Percentiles rank a stretch among this genome's conserved stretches.
phyloP scores from a whole-genome alignment of 2,113 vertebrate species.

The Corythaeola cristata region DNA sequence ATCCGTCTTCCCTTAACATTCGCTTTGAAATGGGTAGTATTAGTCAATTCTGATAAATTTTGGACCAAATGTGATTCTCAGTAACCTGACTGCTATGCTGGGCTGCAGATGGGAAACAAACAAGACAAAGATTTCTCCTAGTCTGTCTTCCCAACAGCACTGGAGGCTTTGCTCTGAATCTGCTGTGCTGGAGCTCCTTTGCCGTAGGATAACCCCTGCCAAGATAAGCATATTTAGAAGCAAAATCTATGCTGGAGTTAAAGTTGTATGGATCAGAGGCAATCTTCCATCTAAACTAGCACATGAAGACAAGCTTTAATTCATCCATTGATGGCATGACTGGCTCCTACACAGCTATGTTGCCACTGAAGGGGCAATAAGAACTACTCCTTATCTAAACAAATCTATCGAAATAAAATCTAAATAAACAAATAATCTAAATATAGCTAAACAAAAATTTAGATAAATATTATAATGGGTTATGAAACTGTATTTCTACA shows the following conservation, averaged over 20 bases:
- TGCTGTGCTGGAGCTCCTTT: not conserved
- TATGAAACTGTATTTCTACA: not conserved
- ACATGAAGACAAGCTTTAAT: not conserved
- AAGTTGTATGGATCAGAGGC: not conserved
- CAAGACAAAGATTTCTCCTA: not conserved
- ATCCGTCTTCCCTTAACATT: not conserved
- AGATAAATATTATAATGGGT: not conserved
- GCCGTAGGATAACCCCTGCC: not conserved
- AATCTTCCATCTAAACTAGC: not conserved
- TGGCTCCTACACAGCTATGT: not conserved
- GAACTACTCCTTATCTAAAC: not conserved
- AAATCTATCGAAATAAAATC: not conserved
- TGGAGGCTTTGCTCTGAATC: not conserved
- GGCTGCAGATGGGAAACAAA: not conserved
- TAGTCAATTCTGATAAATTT: not conserved
- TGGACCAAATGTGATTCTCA: not conserved
- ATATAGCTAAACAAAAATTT: not conserved
- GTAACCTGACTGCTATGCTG: not conserved
- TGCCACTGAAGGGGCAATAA: not conserved
- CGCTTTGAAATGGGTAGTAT: not conserved
- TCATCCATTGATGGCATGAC: not conserved
- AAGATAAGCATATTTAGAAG: not conserved
- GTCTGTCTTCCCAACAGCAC: not conserved
- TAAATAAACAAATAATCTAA: not conserved
- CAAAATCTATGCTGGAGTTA: not conserved